These are phyloP conservation scores for Aythya fuligula DNA, from an alignment of 2,797 vertebrate species.

Conservation along the genomic window DNA sequence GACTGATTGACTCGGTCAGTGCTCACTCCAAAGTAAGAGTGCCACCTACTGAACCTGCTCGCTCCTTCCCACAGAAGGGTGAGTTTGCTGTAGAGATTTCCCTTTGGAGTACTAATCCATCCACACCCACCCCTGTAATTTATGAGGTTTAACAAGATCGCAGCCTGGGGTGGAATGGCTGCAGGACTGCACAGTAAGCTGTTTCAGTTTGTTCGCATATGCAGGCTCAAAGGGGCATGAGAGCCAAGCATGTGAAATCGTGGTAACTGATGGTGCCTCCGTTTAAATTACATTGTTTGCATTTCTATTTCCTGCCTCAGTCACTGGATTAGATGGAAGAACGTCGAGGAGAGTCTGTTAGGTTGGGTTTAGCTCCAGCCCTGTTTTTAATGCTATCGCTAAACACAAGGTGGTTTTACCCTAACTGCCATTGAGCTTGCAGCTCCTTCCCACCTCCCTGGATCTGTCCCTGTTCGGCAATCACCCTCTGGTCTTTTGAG, in stretches of 20 bases:
- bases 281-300: constrained; percentile 23
- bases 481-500: constrained; percentile 17
- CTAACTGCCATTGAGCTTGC: neutral
- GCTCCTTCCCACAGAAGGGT: neutral
- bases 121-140: neutral
- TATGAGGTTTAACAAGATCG: neutral
- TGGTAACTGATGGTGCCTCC: neutral
- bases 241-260: neutral
- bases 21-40: neutral
- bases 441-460: neutral
- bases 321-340: constrained; percentile 15
- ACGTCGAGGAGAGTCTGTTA: neutral
- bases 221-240: neutral
- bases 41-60: constrained; percentile 29
- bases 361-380: constrained; percentile 46
- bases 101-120: neutral
- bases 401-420: constrained; percentile 15
- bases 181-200: neutral
- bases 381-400: constrained; percentile 26
- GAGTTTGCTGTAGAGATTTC: neutral
- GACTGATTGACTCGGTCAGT: neutral
- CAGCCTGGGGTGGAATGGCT: constrained; percentile 5
- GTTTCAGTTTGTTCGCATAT: neutral
- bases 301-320: constrained; percentile 21
- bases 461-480: neutral